phyloP scores from a whole-genome alignment of 2,888 invertebrate species.

The Rutpela maculata region DNA sequence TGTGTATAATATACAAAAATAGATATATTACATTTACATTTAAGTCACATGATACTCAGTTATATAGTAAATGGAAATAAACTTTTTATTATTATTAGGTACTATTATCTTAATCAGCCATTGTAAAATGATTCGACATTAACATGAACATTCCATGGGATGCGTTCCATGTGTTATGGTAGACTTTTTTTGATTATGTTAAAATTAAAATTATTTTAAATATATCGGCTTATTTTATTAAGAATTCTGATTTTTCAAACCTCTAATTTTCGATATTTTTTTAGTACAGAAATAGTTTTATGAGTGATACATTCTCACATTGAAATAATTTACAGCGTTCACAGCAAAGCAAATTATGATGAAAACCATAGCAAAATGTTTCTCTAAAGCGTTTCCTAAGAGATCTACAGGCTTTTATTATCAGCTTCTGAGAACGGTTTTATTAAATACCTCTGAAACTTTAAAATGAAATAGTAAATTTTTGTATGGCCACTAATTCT shows the following conservation, averaged over 20 bases:
- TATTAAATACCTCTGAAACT: too few relatives aligned
- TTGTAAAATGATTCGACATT: slow-evolving; percentile 12
- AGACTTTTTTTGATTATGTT: slow-evolving; percentile 9
- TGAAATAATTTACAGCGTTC: too few relatives aligned
- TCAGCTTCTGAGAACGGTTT: too few relatives aligned
- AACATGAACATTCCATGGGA: slow-evolving; percentile 22
- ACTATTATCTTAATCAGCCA: slow-evolving; percentile 21
- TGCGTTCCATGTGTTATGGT: slow-evolving; percentile 20
- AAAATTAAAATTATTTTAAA: slow-evolving; percentile 31
- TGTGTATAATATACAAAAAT: slow-evolving; percentile 29
- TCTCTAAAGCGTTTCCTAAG: too few relatives aligned
- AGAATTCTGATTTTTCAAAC: background rate
- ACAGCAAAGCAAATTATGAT: too few relatives aligned
- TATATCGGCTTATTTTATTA: slow-evolving; percentile 21
- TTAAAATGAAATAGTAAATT: too few relatives aligned
- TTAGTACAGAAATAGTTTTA: background rate
- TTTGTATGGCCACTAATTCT: too few relatives aligned
- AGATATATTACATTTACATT: slow-evolving; percentile 33
- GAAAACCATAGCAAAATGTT: too few relatives aligned
- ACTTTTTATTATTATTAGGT: slow-evolving; percentile 26
- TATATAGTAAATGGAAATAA: slow-evolving; percentile 33
- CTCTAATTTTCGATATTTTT: background rate
- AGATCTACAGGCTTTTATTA: too few relatives aligned
- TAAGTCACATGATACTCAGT: slow-evolving; percentile 38
- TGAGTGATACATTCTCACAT: too few relatives aligned